phyloP scores from a whole-genome alignment of 2,113 vertebrate genomes.

The Ciconia stormi region DNA sequence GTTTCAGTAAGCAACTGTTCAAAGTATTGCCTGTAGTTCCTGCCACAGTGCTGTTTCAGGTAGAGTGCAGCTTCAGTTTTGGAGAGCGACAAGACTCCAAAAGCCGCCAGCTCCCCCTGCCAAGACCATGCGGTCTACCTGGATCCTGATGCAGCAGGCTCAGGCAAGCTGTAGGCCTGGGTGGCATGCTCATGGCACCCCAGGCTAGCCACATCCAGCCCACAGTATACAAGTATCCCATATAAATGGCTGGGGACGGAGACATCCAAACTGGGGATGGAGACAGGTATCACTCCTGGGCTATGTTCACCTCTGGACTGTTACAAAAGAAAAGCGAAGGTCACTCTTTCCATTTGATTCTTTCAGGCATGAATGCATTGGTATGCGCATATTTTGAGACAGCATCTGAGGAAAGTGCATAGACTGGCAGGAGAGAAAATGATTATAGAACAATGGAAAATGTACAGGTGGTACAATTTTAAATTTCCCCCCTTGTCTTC shows the following conservation, averaged over 20 bases:
- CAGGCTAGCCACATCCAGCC: neutral
- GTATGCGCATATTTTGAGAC: neutral
- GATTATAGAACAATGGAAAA: neutral
- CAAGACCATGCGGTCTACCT: rapidly evolving
- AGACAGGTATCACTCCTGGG: neutral
- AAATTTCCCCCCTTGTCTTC: neutral
- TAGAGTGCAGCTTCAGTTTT: neutral
- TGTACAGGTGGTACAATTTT: neutral
- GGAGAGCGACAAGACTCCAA: rapidly evolving
- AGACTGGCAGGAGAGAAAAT: neutral
- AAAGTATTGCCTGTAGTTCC: neutral
- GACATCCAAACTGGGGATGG: no score
- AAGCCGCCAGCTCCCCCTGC: neutral
- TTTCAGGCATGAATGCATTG: neutral
- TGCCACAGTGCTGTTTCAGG: neutral
- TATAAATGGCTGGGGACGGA: rapidly evolving
- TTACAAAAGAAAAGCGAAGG: neutral
- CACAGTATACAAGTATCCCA: rapidly evolving
- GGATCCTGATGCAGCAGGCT: neutral
- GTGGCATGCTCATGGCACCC: rapidly evolving
- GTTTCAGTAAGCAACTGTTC: neutral
- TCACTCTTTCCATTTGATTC: neutral
- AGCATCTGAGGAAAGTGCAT: neutral
- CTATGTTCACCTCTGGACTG: neutral
- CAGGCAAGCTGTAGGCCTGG: neutral